Conservation (phyloP, 2,113 vertebrate genomes). For the Parotia lawesii region DNA sequence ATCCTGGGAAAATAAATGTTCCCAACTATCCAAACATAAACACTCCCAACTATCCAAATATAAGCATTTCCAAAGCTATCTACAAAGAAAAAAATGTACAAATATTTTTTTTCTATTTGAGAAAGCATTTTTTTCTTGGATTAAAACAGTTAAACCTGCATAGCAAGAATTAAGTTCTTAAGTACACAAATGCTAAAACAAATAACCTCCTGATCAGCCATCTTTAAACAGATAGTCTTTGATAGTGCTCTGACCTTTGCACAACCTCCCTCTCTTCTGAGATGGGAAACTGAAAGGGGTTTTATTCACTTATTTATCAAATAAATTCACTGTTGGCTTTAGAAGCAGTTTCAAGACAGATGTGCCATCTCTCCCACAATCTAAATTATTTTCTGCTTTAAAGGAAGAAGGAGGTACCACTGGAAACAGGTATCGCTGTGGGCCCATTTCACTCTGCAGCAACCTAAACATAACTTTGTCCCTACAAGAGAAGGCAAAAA, state of each 20-base stretch:
- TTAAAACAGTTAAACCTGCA: neutral
- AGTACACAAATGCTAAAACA: neutral
- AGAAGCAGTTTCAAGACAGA: neutral
- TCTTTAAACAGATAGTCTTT: neutral
- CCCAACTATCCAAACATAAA: neutral
- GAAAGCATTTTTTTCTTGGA: neutral
- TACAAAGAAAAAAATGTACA: neutral
- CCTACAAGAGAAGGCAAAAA: neutral
- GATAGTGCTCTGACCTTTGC: neutral
- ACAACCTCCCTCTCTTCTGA: neutral
- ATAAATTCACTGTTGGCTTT: neutral
- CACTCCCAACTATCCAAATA: neutral
- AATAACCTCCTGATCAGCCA: neutral
- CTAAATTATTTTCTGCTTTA: neutral
- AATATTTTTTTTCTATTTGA: neutral
- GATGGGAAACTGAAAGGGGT: neutral
- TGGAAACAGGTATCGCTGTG: neutral
- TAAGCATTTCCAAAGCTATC: neutral
- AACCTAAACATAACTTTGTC: neutral
- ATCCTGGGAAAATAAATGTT: constrained; percentile 4
- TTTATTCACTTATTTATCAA: neutral
- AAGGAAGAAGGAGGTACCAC: neutral
- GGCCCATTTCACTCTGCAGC: neutral
- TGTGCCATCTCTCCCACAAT: neutral
- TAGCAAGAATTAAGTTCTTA: neutral